Percentiles rank a stretch among this genome's conserved stretches.
Evolutionary conservation across 2,888 invertebrate genomes (phyloP).

Genomic region (Calameuta idolon): DNA sequence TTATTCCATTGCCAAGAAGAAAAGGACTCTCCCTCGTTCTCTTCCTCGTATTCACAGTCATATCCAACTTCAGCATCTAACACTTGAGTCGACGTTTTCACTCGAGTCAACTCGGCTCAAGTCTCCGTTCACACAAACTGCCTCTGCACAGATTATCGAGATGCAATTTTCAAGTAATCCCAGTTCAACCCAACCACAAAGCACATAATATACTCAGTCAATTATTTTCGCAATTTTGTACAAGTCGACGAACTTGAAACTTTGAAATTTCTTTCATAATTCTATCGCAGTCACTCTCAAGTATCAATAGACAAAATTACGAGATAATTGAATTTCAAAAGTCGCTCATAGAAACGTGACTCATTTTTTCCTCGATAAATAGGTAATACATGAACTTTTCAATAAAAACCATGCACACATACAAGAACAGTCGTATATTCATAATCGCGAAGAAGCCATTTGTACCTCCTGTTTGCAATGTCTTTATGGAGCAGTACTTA

Average conservation of each 20-base stretch:
- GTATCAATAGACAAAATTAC: too few species aligned
- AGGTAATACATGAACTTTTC: background rate
- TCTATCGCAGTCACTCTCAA: too few species aligned
- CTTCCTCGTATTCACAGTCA: conserved; percentile 22
- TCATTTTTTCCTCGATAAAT: background rate
- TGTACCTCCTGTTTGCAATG: background rate
- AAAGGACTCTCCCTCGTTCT: conserved; percentile 14
- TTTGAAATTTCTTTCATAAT: too few species aligned
- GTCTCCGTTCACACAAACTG: background rate
- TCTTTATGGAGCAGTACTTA: background rate
- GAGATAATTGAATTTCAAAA: background rate
- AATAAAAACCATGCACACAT: background rate
- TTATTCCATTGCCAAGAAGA: background rate
- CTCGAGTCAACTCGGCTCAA: background rate
- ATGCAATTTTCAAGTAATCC: background rate
- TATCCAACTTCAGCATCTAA: background rate
- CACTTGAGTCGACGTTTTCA: background rate
- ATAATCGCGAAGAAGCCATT: background rate
- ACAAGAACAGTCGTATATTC: background rate
- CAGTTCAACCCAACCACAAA: background rate
- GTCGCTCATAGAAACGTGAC: background rate
- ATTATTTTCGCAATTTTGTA: background rate
- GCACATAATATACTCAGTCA: background rate
- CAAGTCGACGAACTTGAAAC: background rate
- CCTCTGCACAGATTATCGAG: background rate